Percentiles rank a stretch among this genome's conserved stretches.
Conservation (phyloP, 2,113 vertebrate species). For the Sinocyclocheilus grahami region DNA sequence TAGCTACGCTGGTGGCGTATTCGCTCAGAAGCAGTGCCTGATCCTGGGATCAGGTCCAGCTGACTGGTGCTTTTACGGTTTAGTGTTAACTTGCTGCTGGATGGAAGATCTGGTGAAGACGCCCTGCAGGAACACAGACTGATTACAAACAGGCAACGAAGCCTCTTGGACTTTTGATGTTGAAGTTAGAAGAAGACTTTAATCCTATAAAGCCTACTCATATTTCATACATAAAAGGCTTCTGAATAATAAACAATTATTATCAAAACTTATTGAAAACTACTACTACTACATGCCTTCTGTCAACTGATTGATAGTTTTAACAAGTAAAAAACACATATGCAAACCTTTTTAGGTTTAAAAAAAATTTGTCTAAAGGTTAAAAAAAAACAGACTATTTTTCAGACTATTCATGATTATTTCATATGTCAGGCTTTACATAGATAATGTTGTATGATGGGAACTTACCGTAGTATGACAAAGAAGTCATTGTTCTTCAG, state of each 20-base stretch:
- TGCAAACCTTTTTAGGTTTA: no score
- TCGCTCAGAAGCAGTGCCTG: constrained; percentile 76
- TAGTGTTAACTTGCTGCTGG: constrained; percentile 81
- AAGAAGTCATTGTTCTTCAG: constrained; percentile 90
- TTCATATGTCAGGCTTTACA: no score
- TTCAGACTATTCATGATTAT: no score
- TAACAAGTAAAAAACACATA: no score
- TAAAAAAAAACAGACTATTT: no score
- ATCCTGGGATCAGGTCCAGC: constrained; percentile 79
- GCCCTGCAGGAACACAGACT: constrained; percentile 70
- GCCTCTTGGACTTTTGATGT: not conserved
- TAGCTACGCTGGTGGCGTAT: constrained; percentile 92
- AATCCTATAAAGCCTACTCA: not conserved
- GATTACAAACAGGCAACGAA: not conserved
- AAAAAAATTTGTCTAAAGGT: no score
- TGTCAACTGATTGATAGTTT: no score
- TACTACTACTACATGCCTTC: no score
- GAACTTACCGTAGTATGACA: constrained; percentile 80
- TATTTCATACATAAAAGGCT: not conserved
- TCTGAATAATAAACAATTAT: not conserved
- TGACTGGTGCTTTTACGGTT: constrained; percentile 92
- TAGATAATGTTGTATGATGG: no score
- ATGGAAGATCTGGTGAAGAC: constrained; percentile 87
- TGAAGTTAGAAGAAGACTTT: not conserved
- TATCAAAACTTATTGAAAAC: not conserved